Base-by-base conservation (phyloP, 1,140 invertebrate species). In the Apis mellifera region DNA sequence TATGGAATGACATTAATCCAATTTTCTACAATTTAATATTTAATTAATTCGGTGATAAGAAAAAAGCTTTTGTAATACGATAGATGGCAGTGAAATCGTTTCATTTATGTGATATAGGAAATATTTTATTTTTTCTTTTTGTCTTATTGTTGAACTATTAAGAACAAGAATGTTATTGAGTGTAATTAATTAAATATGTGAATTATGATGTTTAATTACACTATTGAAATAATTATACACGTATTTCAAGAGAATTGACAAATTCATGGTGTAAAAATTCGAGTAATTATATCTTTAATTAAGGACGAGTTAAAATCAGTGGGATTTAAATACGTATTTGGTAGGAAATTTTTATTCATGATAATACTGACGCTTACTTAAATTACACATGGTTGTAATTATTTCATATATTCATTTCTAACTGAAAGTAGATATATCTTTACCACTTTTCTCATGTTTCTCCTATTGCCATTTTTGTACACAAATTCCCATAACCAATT, bases 291-390 rank as follows among this genome's bases (percentile, higher is more conserved):
- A 9, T 17, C 17, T 17, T 57, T 78, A 71, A 78, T 71, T 65
- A 65, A 71, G 26, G 15, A 21, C 74, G 26, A 32, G 48, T 19
- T 26, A 17, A 17, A n/a, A 65, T 42, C 23, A 32, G 1, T 1
- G 13, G 26, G 26, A 65, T 42, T 42, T 26, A 73, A 54, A n/a
- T 26, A 26, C 15, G 3, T 17, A 17, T 15, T 9, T 72, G 23
- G 50, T 32, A 66, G 0, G 17, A 26, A 60, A 64, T 74, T n/a
- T 21, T 74, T 65, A 65, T 9, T 17, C 21, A 55, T 42, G 60
- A 74, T 65, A 74, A 65, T 79, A 64, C 59, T 62, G 50, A 62
- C 48, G 57, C 77, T 79, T 52, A 13, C 15, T 32, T 60, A 50
- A 32, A 79, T 72, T 54, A 9, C 21, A 64, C 26, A 15, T 19